Evolutionary conservation across 1,140 invertebrate species (phyloP), one percentile per base, ranked within the genome.

Genomic region (Sinella curviseta): DNA sequence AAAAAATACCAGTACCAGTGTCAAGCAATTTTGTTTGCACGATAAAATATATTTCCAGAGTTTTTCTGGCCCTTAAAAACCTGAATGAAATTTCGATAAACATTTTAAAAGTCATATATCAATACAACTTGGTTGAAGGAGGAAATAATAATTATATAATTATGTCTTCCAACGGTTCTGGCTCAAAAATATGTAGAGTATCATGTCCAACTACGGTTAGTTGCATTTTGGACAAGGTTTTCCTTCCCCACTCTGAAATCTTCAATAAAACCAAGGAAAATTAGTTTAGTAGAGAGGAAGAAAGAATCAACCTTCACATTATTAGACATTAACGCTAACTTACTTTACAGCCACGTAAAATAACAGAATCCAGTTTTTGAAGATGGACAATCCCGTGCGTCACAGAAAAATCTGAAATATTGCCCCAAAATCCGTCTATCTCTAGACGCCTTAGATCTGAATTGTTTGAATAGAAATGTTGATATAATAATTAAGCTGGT

Each of bases 181-280:
- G 65, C 65, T 70, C 65, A 33, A 70, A 70, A 8, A 24, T 33
- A 24, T 70, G 65, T 1, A 70, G 12, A 3, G 31, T 4, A n/a
- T 70, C 65, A 30, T 70, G 65, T 70, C 65, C 65, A 3, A 70
- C 31, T 31, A 70, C 65, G 30, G 65, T 70, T 16, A 70, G 12
- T 70, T 70, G 65, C 8, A 70, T 33, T 3, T 33, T 70, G 26
- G 65, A 70, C 30, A 70, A 33, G 12, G 31, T 8, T 16, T 12
- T 2, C 12, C 4, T 33, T 31, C 8, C 8, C 65, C 65, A 12
- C 8, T 30, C 65, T 3, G 65, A 70, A 31, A 70, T 70, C 65
- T 60, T n/a, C n/a, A n/a, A n/a, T n/a, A n/a, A n/a, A n/a, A n/a
- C n/a, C n/a, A n/a, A n/a, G n/a, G n/a, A n/a, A n/a, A n/a, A n/a